Base-by-base conservation (phyloP, 2,888 invertebrate genomes). In the Caenorhabditis zanzibari region DNA sequence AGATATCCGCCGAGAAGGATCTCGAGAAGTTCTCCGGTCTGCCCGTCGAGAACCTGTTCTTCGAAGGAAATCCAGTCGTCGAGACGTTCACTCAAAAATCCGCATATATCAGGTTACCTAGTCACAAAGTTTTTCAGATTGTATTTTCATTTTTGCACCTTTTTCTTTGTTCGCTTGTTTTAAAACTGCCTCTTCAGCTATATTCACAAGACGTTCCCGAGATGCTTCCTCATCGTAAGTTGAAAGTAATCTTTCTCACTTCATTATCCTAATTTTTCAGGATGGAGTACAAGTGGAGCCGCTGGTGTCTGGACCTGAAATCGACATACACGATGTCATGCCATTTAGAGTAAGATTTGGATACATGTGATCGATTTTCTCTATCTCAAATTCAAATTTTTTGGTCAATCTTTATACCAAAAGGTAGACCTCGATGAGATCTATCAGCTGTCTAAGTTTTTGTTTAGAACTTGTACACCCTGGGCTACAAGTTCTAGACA, bases 21-120 rank as follows among this genome's bases (percentile, higher is more conserved):
- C 63, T 92, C 56, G 81, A 83, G 24, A 89, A 90, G 72, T 82
- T 92, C 14, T 44, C 84, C 0, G 86, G 88, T 10, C 83, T 91
- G 77, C 87, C 86, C 16, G 79, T 91, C 22, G 88, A 90, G 59
- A 86, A 80, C 16, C 63, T 92, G 2, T 88, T 87, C 72, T 85
- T 91, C 63, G 92, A 92, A 81, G 90, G 90, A 84, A 91, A 91
- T 68, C 90, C 90, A 28, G 28, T 90, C 22, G 79, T 81, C 64
- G 86, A 88, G 44, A 32, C 66, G n/a, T 84, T 88, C 82, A 76
- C 85, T 24, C 61, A 73, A 35, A 81, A 80, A 47, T 47, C 84
- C 19, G 71, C 77, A 58, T 86, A 86, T 59, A 75, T 86, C 82
- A 88, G 85, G 88, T 86, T 80, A 64, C 71, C 35, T 28, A 64